Evolutionary conservation across 2,797 vertebrate genomes (phyloP).

Genomic region (Hafferia zeledoni): DNA sequence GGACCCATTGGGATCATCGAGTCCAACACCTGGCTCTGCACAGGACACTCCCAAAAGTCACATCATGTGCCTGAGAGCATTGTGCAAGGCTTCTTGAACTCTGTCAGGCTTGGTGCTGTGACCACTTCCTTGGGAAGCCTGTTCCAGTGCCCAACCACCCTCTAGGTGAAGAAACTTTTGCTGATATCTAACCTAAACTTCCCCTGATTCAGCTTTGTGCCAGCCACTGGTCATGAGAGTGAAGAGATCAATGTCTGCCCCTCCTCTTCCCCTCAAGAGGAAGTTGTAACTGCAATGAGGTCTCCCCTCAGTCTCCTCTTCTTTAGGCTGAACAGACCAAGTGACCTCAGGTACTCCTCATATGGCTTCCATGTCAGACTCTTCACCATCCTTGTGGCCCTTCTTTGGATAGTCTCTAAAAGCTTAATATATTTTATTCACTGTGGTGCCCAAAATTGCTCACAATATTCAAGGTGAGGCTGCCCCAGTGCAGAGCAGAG

Average conservation of each 20-base stretch:
- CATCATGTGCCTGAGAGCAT: neutral
- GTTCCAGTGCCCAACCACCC: neutral
- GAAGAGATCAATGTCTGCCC: neutral
- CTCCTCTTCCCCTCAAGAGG: neutral
- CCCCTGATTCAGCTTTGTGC: neutral
- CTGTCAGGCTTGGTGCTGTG: neutral
- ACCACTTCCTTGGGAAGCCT: neutral
- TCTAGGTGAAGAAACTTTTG: neutral
- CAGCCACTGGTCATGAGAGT: neutral
- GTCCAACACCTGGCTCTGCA: neutral
- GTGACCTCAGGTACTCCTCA: neutral
- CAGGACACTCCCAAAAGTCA: neutral
- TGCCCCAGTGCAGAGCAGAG: neutral
- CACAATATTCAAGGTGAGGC: neutral
- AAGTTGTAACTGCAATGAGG: neutral
- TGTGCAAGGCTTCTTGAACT: neutral
- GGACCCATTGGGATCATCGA: fast-evolving
- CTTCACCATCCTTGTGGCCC: neutral
- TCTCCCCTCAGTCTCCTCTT: neutral
- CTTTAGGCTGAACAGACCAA: neutral
- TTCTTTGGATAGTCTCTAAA: neutral
- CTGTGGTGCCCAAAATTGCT: neutral
- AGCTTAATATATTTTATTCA: neutral
- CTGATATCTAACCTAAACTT: neutral
- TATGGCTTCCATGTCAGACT: fast-evolving